Evolutionary conservation across 2,113 vertebrate genomes (phyloP), one percentile per base, ranked within the genome.

Genomic region (Cariama cristata): DNA sequence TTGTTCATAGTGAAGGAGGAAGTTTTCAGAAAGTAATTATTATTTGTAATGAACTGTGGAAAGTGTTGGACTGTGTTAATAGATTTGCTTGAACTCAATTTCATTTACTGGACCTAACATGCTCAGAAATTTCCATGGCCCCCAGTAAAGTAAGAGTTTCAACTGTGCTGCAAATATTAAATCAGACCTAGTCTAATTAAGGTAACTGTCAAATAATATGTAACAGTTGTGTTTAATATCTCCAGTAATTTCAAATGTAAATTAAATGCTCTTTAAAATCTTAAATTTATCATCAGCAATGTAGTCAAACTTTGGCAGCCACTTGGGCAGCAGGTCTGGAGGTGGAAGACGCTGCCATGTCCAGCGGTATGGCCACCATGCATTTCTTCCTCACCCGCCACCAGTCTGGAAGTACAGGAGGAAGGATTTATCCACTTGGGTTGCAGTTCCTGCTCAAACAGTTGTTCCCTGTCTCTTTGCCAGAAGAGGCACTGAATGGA

Each of bases 61-160:
- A 93, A 72, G 33, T 75, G 60, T 79, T 56, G 64, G 83, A 84
- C 49, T 87, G 21, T 80, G 42, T 88, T 90, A 94, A 96, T 82
- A 91, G 86, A 81, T 96, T 96, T 94, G 24, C 73, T 87, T 87
- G 83, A 95, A 97, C 91, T 96, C 72, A 42, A 64, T 93, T 96
- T 95, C 49, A 44, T 95, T 91, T 81, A 47, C 60, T 81, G 88
- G 59, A 67, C 47, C 15, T 71, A 90, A 86, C 27, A 38, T 74
- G 47, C 59, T 86, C 52, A 81, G 79, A 84, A 92, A 42, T 56
- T 79, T 88, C 30, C 60, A 53, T 38, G 44, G 56, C 33, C 64
- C 18, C 40, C 40, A 60, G 73, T 71, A 81, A 93, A 92, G 62
- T 49, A n/a, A 80, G 42, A 87, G 35, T 79, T 96, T 91, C 74